These are phyloP conservation scores for Neolamprologus longior DNA, from an alignment of 2,113 vertebrate species.

Conservation along the genomic window DNA sequence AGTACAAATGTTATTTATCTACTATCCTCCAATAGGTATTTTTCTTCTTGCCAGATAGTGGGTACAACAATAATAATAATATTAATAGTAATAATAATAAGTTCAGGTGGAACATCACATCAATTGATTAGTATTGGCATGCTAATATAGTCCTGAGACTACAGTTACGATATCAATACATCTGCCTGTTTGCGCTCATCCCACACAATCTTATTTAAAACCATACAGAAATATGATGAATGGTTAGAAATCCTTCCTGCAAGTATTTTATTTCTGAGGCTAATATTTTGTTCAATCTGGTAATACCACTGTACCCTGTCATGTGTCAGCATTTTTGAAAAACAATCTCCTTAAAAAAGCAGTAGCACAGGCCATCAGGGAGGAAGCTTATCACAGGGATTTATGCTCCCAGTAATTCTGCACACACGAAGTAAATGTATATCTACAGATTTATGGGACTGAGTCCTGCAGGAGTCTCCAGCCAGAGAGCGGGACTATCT, in stretches of 20 bases:
- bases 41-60: background rate
- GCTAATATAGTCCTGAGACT: background rate
- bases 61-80: background rate
- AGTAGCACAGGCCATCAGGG: background rate
- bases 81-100: background rate
- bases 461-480: background rate
- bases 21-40: background rate
- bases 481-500: background rate
- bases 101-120: background rate
- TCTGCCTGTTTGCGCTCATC: background rate
- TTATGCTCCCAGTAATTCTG: conserved; percentile 1
- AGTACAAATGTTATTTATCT: background rate
- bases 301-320: background rate
- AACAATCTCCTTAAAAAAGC: background rate
- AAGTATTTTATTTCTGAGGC: background rate
- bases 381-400: conserved; percentile 12
- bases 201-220: background rate
- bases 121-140: background rate
- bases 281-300: background rate
- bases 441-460: conserved; percentile 23
- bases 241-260: background rate
- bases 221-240: background rate
- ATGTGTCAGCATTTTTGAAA: background rate
- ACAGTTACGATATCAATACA: background rate
- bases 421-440: conserved; percentile 10